Evolutionary conservation across 2,113 vertebrate genomes (phyloP).

Genomic region (Acrocephalus arundinaceus): DNA sequence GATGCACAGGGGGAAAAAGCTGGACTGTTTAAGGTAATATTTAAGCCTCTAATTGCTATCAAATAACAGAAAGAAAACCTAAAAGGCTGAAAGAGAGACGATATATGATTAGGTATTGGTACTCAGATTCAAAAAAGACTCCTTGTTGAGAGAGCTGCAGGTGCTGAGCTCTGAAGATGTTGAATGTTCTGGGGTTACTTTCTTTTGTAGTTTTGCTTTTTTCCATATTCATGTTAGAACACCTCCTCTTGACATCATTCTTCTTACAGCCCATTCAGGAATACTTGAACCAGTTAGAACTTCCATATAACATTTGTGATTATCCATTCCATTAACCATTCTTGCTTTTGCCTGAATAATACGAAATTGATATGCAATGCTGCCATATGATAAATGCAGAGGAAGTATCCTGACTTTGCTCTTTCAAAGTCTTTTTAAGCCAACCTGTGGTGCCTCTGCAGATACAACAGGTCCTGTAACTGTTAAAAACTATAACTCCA

Average conservation of each 20-base stretch:
- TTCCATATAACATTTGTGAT: not conserved
- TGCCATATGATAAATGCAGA: not conserved
- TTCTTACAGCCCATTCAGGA: not conserved
- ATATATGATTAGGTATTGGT: not conserved
- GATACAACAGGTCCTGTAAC: not conserved
- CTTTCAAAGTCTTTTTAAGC: not conserved
- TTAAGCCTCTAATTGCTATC: conserved; percentile 1
- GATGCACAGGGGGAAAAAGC: not conserved
- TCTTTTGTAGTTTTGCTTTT: not conserved
- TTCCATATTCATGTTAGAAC: not conserved
- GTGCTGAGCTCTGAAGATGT: conserved; percentile 9
- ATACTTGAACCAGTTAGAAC: not conserved
- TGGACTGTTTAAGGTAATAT: not conserved
- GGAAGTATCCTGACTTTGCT: not conserved
- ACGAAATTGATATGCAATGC: not conserved
- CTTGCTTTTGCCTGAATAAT: not conserved
- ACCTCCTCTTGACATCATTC: not conserved
- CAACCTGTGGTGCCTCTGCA: not conserved
- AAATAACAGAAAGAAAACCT: not conserved
- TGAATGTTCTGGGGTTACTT: not conserved
- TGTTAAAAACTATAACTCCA: not conserved
- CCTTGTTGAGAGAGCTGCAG: conserved; percentile 26
- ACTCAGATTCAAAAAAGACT: conserved; percentile 33
- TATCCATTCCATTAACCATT: not conserved
- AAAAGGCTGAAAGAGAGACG: not conserved